Base-by-base conservation (phyloP, 2,797 vertebrate species). In the Chrysolophus pictus region DNA sequence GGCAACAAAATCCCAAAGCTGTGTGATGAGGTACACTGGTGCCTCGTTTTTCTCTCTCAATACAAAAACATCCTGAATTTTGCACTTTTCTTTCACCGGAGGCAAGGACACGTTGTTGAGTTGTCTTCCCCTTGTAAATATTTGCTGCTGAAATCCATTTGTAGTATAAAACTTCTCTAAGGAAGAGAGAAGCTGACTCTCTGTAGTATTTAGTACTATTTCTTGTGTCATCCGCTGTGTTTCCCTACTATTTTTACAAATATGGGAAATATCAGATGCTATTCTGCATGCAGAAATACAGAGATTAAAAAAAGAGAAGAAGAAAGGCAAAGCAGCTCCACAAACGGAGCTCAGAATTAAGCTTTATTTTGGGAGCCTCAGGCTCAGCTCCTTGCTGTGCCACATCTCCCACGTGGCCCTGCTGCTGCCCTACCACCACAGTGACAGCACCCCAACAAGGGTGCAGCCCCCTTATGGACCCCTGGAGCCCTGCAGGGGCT, bases 101-200 rank as follows among this genome's bases (percentile, higher is more conserved):
- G 37, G 51, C 49, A 75, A 76, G 56, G 70, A 59, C 71, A 24
- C 12, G 2, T 24, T 69, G 51, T 51, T 56, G 64, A 62, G 15
- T 81, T 75, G 74, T 83, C 68, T 74, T 84, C 16, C 47, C 35
- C 83, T 58, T 84, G 71, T 58, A 90, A 76, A 86, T 76, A 82
- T 79, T 88, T 81, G 71, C 87, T 82, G 49, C 44, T 74, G 78
- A 82, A 88, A 92, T 59, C 14, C 11, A 74, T 73, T 55, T 84
- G 37, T 63, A 62, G 60, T 6, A 39, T 65, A 33, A 72, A 90
- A 59, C 3, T 26, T 86, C 63, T 39, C 44, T 23, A 76, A 73
- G 39, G 29, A 76, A 72, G 14, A 72, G 28, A 67, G 35, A 42
- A 47, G 37, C 41, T 74, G 49, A 69, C 49, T 23, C 19, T 78